A percentile compares a stretch with the other conserved stretches of the same genome.
Evolutionary conservation across 1,140 invertebrate genomes (phyloP).

Genomic region (Tetramorium alpestre): DNA sequence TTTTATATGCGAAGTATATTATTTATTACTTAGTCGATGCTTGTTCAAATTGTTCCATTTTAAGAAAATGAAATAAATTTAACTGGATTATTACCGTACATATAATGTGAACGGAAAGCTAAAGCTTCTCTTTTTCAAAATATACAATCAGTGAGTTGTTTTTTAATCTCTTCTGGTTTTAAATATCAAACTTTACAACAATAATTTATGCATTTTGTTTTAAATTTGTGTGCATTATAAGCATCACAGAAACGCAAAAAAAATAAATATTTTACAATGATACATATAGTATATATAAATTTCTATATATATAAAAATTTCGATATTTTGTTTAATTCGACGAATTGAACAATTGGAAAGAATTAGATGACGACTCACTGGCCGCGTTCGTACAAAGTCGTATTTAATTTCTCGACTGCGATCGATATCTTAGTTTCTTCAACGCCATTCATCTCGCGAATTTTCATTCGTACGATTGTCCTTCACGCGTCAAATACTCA

Average conservation of each 20-base stretch:
- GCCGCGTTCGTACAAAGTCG: neutral
- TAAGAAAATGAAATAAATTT: neutral
- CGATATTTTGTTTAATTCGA: conserved; percentile 22
- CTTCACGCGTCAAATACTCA: conserved; percentile 28
- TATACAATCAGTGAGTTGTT: neutral
- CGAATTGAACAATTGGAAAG: neutral
- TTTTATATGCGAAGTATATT: neutral
- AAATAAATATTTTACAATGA: neutral
- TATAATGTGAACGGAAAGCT: neutral
- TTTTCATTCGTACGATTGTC: neutral
- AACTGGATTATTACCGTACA: neutral
- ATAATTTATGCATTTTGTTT: neutral
- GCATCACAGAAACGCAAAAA: neutral
- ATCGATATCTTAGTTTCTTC: conserved; percentile 8
- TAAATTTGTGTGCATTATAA: neutral
- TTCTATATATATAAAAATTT: neutral
- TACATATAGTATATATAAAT: no score
- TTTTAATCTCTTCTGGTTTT: neutral
- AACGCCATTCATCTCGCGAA: neutral
- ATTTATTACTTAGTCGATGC: neutral
- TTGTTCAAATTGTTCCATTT: neutral
- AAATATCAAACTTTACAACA: conserved; percentile 2
- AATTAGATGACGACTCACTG: conserved; percentile 14
- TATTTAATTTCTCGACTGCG: neutral
- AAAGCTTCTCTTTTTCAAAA: conserved; percentile 1